phyloP scores from a whole-genome alignment of 37 sponge, comb jelly and placozoan species.

The Petrosia ficiformis region DNA sequence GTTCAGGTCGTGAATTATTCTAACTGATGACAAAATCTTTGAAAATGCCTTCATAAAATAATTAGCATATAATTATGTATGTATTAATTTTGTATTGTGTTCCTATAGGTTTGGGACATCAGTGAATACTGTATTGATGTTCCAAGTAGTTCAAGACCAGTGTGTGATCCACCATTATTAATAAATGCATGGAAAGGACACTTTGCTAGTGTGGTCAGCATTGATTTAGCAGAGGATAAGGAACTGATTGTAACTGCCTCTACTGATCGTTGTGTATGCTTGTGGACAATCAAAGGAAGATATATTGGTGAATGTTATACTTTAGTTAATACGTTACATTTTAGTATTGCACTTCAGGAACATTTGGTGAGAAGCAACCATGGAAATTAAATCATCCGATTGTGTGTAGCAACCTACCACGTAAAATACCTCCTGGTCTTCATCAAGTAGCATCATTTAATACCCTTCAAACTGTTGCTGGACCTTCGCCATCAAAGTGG shows the following conservation, averaged over 20 bases:
- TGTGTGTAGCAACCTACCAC: conserved; percentile 15
- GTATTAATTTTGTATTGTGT: too few species aligned
- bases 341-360: conserved; percentile 42
- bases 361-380: conserved; percentile 70
- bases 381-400: conserved; percentile 58
- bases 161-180: conserved; percentile 30
- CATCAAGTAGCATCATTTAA: conserved; percentile 45
- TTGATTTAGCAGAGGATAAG: conserved; percentile 59
- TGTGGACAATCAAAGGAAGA: conserved; percentile 76
- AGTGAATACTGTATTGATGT: conserved; percentile 48
- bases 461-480: conserved; percentile 54
- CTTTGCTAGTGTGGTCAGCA: conserved; percentile 41
- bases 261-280: conserved; percentile 67
- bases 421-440: conserved; percentile 50
- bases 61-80: too few species aligned
- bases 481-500: conserved; percentile 72
- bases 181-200: conserved; percentile 59
- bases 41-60: too few species aligned
- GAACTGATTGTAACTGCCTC: conserved; percentile 69
- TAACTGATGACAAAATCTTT: too few species aligned
- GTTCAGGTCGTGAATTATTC: too few species aligned
- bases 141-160: not conserved
- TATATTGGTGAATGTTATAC: conserved; percentile 56
- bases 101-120: conserved; percentile 76
- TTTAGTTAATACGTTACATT: not conserved